phyloP scores from a whole-genome alignment of 1,140 invertebrate genomes.

The Drosophila virilis region DNA sequence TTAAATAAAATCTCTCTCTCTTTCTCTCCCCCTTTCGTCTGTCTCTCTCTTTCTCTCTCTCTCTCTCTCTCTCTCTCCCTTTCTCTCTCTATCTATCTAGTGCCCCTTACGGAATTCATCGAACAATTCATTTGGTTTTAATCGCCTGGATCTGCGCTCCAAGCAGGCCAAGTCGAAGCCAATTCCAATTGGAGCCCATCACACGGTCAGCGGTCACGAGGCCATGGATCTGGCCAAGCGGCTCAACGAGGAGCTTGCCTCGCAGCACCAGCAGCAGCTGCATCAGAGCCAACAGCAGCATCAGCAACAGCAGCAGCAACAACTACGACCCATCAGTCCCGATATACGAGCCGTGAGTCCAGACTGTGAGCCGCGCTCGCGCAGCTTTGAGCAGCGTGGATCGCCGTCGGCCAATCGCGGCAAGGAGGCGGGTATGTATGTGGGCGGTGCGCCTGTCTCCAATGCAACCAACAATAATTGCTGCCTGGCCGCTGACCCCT shows the following conservation, averaged over 20 bases:
- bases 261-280: constrained; percentile 84
- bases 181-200: constrained; percentile 88
- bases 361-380: constrained; percentile 86
- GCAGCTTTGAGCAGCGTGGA: constrained; percentile 87
- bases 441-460: background rate
- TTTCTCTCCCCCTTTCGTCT: background rate
- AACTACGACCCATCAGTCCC: constrained; percentile 78
- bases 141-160: constrained; percentile 58
- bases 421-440: constrained; percentile 86
- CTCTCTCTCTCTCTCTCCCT: background rate
- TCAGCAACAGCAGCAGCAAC: constrained; percentile 36
- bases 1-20: background rate
- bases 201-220: constrained; percentile 91
- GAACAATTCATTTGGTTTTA: constrained; percentile 45
- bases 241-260: constrained; percentile 88
- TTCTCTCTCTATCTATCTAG: background rate
- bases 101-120: constrained; percentile 12
- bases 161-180: constrained; percentile 86
- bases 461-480: background rate
- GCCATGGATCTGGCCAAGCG: constrained; percentile 90
- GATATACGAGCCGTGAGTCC: constrained; percentile 85
- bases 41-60: background rate
- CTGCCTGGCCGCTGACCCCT: background rate
- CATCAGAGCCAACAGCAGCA: constrained; percentile 17
- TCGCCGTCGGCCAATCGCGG: constrained; percentile 79